Evolutionary conservation across 2,888 invertebrate species (phyloP), one percentile per base, ranked within the genome.

Genomic region (Dryobota labecula): DNA sequence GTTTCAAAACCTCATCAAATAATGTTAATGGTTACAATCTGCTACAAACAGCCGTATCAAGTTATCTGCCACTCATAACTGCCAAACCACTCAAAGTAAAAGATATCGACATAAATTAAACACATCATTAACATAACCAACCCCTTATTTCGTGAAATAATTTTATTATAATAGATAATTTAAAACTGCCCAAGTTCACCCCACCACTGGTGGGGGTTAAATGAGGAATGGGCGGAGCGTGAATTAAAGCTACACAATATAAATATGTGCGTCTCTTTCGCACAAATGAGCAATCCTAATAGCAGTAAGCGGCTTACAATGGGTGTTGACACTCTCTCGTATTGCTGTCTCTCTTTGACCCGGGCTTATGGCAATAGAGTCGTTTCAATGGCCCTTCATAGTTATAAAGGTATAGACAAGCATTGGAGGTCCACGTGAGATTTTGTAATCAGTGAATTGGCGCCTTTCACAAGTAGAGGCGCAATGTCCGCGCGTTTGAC

Each of bases 121-220:
- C 93, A 93, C 93, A 94, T 95, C 93, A 95, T 96, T 94, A 95
- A 91, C 93, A 93, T 93, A 95, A 93, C 93, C 95, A 95, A 95
- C 94, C 95, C 95, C 95, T 95, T 95, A 95, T 95, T 95, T 95
- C 90, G 90, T 90, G 90, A 94, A 95, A 95, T 95, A 94, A 95
- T 95, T 95, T 95, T 95, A 95, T 95, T 95, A 95, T 94, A 95
- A 95, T 95, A 94, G 95, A 95, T 95, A 95, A 95, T 95, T 96
- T 95, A 94, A 95, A 95, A 95, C 95, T 95, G 94, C 90, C 95
- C 93, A 93, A 94, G 91, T 93, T 92, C 90, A 89, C 95, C 95
- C 95, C 95, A 93, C 94, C 92, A 93, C 90, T 86, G 68, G 90
- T 86, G 74, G 90, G 89, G 91, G 90, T 91, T 92, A 93, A 94